Evolutionary conservation across 2,888 invertebrate genomes (phyloP), one percentile per base, ranked within the genome.

Genomic region (Sminthurides aquaticus): DNA sequence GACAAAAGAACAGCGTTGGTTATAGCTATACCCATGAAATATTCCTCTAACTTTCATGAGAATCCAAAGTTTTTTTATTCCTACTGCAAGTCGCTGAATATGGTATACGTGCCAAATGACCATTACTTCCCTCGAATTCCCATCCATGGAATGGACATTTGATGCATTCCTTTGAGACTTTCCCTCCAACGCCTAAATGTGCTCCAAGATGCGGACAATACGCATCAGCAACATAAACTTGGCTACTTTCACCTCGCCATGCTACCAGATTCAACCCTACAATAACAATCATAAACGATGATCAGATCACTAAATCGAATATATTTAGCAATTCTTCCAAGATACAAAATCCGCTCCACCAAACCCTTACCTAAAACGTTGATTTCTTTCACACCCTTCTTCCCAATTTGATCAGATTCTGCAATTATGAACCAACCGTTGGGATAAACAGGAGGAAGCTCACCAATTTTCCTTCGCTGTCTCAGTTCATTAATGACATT

Each of bases 121-220:
- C 94, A 68, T 86, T 84, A n/a, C 79, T 78, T 0, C 87, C 89
- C 2, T 84, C 82, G 76, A 94, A 94, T 61, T 82, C 79, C 94
- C 94, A 94, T 62, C 86, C 86, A 75, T 94, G 94, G 79, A 94
- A 94, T 0, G 93, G 93, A 75, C 94, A 94, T 75, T 89, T 87
- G 8, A 94, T 83, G 74, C 90, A 90, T 75, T 88, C 86, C 0
- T 87, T 89, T 43, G 81, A 78, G 18, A 80, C 76, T 0, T 82
- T 83, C 0, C 92, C 92, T 0, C 91, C 91, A 0, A 88, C 82
- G 0, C 85, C 91, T 76, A 94, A 79, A 77, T 93, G 90, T 0
- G 94, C 93, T 0, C 94, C 94, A 72, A 94, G 80, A 77, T 94
- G 94, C 0, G 93, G 92, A 75, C 94, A 94, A 77, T 91, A 91